Conservation (phyloP, 2,797 vertebrate genomes). For the Numenius phaeopus region DNA sequence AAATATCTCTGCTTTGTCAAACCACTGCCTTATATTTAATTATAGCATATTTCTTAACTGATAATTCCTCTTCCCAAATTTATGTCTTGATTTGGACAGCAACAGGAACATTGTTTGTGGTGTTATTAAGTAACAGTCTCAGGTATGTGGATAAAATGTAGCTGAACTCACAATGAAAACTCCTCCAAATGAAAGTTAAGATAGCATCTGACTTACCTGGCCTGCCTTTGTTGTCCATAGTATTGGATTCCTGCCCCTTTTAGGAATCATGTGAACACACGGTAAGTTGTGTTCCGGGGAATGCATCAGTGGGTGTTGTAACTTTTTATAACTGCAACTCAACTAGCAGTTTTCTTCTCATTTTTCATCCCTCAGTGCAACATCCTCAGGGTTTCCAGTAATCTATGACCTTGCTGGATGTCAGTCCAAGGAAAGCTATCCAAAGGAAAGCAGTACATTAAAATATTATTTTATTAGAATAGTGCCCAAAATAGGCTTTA, state of each 20-base stretch:
- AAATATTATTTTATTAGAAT: neutral
- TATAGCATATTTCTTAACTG: neutral
- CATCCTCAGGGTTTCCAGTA: neutral
- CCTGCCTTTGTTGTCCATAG: neutral
- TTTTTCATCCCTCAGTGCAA: neutral
- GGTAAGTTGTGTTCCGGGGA: neutral
- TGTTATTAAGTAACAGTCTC: neutral
- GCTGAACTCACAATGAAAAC: neutral
- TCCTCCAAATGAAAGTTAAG: neutral
- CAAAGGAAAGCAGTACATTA: neutral
- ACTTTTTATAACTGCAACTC: neutral
- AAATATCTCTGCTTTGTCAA: neutral
- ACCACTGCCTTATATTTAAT: neutral
- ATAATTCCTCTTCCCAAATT: neutral
- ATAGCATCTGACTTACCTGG: neutral
- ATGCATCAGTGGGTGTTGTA: neutral
- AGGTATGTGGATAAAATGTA: neutral
- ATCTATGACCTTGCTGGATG: neutral
- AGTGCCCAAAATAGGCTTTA: neutral
- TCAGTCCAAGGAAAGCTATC: neutral
- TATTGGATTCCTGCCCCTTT: neutral
- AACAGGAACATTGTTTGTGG: neutral
- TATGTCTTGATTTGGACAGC: neutral
- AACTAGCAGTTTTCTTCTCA: neutral
- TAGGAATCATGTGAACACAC: neutral